Conservation (phyloP, 2,888 invertebrate genomes). For the Lasioglossum villosulum region DNA sequence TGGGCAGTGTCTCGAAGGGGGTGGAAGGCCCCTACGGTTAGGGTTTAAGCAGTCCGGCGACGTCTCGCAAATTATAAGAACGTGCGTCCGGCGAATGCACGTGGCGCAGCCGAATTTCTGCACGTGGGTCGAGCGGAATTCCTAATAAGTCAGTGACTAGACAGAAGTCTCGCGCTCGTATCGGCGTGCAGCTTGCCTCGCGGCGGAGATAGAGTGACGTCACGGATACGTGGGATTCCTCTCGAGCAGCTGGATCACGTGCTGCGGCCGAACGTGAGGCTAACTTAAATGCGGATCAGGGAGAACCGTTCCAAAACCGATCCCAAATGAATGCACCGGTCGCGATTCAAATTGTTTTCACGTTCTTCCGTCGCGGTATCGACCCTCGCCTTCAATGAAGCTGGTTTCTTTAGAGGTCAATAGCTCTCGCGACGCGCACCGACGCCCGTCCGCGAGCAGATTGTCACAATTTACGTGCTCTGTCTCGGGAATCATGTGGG, state of each 20-base stretch:
- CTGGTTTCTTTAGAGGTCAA: constrained; percentile 40
- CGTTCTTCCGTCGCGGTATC: constrained; percentile 62
- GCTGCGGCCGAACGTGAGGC: constrained; percentile 78
- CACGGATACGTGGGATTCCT: constrained; percentile 79
- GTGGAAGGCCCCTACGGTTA: not conserved
- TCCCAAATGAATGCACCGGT: constrained; percentile 63
- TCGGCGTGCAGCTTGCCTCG: constrained; percentile 67
- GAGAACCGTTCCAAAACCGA: constrained; percentile 67
- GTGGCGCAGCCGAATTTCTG: constrained; percentile 79
- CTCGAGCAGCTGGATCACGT: constrained; percentile 83
- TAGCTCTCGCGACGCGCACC: constrained; percentile 14
- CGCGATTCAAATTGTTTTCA: constrained; percentile 75
- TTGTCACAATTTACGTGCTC: constrained; percentile 2
- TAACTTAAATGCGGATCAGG: constrained; percentile 77
- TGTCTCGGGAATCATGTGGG: not conserved
- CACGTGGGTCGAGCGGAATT: constrained; percentile 79
- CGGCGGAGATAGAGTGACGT: constrained; percentile 77
- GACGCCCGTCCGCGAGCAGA: not conserved
- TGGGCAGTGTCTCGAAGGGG: not conserved
- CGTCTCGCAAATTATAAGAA: constrained; percentile 78
- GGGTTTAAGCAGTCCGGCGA: constrained; percentile 68
- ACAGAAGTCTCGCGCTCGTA: constrained; percentile 70
- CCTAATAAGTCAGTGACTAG: constrained; percentile 79
- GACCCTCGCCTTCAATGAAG: constrained; percentile 43
- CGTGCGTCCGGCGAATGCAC: constrained; percentile 76